Conservation (phyloP, 2,888 invertebrate genomes). For the Allolobophora icterica region DNA sequence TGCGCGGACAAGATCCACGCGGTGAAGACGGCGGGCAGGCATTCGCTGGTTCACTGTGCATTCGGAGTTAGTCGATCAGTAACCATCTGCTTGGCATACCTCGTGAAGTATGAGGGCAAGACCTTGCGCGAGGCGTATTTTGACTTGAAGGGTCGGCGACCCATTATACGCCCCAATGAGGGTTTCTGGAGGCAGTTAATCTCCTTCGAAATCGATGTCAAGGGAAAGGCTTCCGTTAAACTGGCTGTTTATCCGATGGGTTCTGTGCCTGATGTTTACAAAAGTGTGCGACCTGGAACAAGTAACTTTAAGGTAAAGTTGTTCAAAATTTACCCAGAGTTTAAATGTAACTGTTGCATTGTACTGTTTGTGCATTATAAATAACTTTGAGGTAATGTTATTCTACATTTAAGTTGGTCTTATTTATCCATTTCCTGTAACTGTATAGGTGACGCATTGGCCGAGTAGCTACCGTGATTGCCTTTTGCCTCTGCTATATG, state of each 20-base stretch:
- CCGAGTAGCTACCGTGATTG: too few relatives aligned
- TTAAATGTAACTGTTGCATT: too few relatives aligned
- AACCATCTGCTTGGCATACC: constrained; percentile 42
- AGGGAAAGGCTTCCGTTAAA: constrained; percentile 36
- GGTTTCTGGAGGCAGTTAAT: constrained; percentile 44
- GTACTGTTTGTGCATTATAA: too few relatives aligned
- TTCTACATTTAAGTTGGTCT: too few relatives aligned
- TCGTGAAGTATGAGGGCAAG: constrained; percentile 37
- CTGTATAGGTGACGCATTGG: too few relatives aligned
- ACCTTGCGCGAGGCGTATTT: constrained; percentile 37
- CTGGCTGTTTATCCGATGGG: constrained; percentile 38
- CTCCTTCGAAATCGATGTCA: constrained; percentile 30
- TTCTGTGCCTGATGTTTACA: constrained; percentile 37
- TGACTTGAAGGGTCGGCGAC: constrained; percentile 31
- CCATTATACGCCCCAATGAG: constrained; percentile 38
- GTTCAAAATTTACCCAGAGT: neutral
- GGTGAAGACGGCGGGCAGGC: constrained; percentile 29
- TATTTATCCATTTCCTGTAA: too few relatives aligned
- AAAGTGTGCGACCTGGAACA: constrained; percentile 5
- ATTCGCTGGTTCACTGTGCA: constrained; percentile 41
- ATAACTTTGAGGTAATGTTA: too few relatives aligned
- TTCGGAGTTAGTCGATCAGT: constrained; percentile 41
- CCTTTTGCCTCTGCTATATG: too few relatives aligned
- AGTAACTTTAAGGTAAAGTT: neutral
- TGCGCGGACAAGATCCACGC: constrained; percentile 35